Percentiles rank a stretch among this genome's conserved stretches.
Evolutionary conservation across 2,888 invertebrate genomes (phyloP).

Genomic region (Bombylius discolor): DNA sequence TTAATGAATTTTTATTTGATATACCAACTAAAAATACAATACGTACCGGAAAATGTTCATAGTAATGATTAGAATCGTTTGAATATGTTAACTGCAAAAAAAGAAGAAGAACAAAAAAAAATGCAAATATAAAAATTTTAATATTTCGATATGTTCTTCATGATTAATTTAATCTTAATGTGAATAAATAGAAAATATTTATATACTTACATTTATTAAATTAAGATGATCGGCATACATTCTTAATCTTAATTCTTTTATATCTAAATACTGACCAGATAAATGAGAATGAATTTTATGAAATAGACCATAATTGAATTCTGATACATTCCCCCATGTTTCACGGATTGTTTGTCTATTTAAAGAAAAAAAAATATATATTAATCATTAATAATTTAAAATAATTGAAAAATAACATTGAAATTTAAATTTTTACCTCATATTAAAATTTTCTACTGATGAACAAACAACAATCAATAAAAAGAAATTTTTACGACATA

Average conservation of each 20-base stretch:
- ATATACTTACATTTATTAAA: constrained; percentile 12
- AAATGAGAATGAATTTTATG: constrained; percentile 26
- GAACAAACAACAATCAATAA: constrained; percentile 66
- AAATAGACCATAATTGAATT: constrained; percentile 33
- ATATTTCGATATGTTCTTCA: too few relatives aligned
- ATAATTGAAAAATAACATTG: not conserved
- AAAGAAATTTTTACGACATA: constrained; percentile 43
- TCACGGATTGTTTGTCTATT: constrained; percentile 32
- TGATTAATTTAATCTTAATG: too few relatives aligned
- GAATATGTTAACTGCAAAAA: constrained; percentile 6
- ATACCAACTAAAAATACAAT: constrained; percentile 32
- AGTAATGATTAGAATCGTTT: constrained; percentile 11
- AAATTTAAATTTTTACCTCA: constrained; percentile 33
- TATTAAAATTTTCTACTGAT: constrained; percentile 51
- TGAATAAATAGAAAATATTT: too few relatives aligned
- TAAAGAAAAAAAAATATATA: not conserved
- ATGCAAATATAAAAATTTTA: too few relatives aligned
- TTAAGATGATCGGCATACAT: constrained; percentile 24
- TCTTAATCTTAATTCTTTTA: constrained; percentile 20
- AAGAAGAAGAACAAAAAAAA: not conserved
- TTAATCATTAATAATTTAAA: too few relatives aligned
- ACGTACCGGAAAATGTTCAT: constrained; percentile 19
- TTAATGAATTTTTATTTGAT: constrained; percentile 10
- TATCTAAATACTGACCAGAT: constrained; percentile 25
- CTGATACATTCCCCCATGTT: constrained; percentile 34